Base-by-base conservation (phyloP, 2,113 vertebrate genomes). In the Cardinalis cardinalis region DNA sequence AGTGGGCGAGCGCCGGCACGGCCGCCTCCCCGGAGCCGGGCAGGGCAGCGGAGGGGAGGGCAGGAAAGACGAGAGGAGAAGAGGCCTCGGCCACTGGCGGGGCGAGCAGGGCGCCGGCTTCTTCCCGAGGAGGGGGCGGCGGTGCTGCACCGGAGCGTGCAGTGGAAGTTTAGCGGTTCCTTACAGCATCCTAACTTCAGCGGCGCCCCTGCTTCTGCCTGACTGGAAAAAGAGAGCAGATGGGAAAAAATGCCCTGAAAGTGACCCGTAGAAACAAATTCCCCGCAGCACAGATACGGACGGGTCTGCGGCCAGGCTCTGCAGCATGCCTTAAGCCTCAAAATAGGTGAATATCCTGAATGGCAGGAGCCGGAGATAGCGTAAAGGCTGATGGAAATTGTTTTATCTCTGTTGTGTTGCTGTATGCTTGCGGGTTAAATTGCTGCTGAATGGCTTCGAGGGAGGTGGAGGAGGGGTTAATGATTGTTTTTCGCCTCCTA, bases 101-200 rank as follows among this genome's bases (percentile, higher is more conserved):
- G 73, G 38, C 31, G 49, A 72, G 53, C 84, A 18, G 43, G 64
- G 26, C 34, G 52, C 63, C 60, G 65, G 78, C 49, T 87, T 71
- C 69, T 69, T 78, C 41, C 66, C 19, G 38, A 51, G 68, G 61
- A 55, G 58, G 48, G 7, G 73, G 70, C 52, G 36, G 40, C n/a
- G 44, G 78, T 84, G 93, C 82, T 75, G 88, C 72, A 89, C 89
- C 65, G 84, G 46, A 76, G 91, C 84, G 84, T 94, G 89, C 40
- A 65, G 53, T 82, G 72, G 82, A 83, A 92, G 95, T 94, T 95
- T 82, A 86, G 92, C 56, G 65, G 75, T 43, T 91, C 69, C 86
- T 58, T 41, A 26, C 80, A 90, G 91, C 88, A 87, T 89, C 87
- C 66, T 21, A 93, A 93, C 85, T 93, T 95, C 36, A n/a, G 92